A percentile compares a stretch with the other conserved stretches of the same genome.
These are phyloP conservation scores for Drosophila paulistorum DNA, from an alignment of 1,140 invertebrate species.

Conservation along the genomic window DNA sequence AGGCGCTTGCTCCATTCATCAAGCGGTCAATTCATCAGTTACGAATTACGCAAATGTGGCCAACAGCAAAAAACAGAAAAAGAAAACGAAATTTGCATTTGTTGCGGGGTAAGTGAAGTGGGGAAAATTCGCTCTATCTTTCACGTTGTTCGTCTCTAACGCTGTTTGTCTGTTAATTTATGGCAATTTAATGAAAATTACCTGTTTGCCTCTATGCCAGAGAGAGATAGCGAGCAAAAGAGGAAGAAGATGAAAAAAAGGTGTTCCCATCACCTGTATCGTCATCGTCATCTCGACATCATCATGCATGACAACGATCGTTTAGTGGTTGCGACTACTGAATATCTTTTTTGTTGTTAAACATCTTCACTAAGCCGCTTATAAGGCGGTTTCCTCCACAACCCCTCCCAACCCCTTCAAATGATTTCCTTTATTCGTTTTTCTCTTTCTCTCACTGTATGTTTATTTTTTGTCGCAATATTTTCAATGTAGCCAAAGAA, in stretches of 20 bases:
- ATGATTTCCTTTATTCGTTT: neutral
- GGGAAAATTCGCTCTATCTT: slow-evolving; percentile 7
- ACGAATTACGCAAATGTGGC: slow-evolving; percentile 71
- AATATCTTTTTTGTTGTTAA: slow-evolving; percentile 23
- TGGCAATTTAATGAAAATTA: slow-evolving; percentile 75
- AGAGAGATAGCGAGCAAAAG: neutral
- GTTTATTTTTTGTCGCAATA: slow-evolving; percentile 59
- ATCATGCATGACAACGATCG: slow-evolving; percentile 33
- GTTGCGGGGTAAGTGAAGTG: neutral
- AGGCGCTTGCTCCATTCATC: slow-evolving; percentile 53
- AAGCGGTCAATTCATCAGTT: slow-evolving; percentile 45
- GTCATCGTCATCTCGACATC: neutral
- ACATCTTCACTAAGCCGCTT: slow-evolving; percentile 64
- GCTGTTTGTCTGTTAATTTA: slow-evolving; percentile 60
- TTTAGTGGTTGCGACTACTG: slow-evolving; percentile 1
- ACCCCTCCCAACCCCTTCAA: neutral
- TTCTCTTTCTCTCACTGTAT: neutral
- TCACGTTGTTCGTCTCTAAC: slow-evolving; percentile 69
- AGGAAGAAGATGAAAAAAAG: neutral
- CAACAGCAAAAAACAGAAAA: slow-evolving; percentile 49
- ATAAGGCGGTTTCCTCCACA: slow-evolving; percentile 49
- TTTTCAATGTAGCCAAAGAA: slow-evolving; percentile 57
- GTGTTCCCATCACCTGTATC: slow-evolving; percentile 4
- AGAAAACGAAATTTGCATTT: slow-evolving; percentile 40
- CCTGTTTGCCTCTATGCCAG: slow-evolving; percentile 23